Percentiles rank a stretch among this genome's conserved stretches.
These are phyloP conservation scores for Actenoides lindsayi DNA, from an alignment of 2,113 vertebrate species.

Conservation along the genomic window DNA sequence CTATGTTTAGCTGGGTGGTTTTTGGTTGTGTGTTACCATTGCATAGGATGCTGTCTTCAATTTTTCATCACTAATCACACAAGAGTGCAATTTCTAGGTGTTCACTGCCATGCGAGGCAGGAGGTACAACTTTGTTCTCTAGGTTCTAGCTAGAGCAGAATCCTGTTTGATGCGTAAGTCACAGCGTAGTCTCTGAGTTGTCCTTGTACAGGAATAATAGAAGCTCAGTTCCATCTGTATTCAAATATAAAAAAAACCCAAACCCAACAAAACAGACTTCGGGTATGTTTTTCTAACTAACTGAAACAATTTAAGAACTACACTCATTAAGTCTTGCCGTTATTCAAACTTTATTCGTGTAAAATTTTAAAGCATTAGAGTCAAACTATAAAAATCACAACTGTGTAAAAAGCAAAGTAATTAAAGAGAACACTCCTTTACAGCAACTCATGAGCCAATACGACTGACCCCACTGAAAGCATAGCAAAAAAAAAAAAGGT, in stretches of 20 bases:
- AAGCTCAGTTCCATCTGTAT: neutral
- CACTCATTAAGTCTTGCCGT: neutral
- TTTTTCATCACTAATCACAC: neutral
- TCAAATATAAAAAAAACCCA: neutral
- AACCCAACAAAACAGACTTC: neutral
- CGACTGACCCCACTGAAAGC: neutral
- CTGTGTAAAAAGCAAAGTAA: neutral
- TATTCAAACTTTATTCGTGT: neutral
- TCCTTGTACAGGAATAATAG: neutral
- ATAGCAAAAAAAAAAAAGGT: neutral
- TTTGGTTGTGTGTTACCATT: neutral
- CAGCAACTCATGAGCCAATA: neutral
- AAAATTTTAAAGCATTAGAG: neutral
- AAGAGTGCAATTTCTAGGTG: neutral
- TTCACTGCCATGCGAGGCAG: neutral
- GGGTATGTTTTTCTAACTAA: neutral
- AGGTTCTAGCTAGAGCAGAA: neutral
- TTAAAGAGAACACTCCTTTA: neutral
- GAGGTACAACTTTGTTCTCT: neutral
- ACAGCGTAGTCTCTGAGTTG: neutral
- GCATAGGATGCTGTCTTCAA: neutral
- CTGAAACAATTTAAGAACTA: neutral
- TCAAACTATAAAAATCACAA: neutral
- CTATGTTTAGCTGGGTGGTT: neutral
- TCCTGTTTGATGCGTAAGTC: neutral